phyloP scores from a whole-genome alignment of 2,113 vertebrate species.

The Mesitornis unicolor region DNA sequence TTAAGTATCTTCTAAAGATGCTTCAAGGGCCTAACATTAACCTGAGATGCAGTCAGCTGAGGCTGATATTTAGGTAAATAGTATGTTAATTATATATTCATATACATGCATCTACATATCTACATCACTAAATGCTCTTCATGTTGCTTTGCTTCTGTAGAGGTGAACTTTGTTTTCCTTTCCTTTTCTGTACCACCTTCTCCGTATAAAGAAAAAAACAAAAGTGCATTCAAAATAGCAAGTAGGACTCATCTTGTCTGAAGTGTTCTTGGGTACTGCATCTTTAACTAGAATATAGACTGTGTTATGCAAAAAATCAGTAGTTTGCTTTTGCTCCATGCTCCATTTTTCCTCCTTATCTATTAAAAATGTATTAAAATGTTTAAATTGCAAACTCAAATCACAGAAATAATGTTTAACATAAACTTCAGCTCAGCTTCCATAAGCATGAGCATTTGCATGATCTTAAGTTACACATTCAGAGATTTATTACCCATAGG shows the following conservation, averaged over 20 bases:
- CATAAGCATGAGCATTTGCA: background rate
- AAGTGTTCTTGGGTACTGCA: background rate
- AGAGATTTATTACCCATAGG: background rate
- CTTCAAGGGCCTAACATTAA: background rate
- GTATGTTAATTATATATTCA: background rate
- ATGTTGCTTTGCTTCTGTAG: background rate
- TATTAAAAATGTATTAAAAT: background rate
- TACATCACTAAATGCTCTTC: background rate
- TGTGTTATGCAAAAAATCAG: background rate
- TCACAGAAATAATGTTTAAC: background rate
- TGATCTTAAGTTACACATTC: background rate
- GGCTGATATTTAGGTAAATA: background rate
- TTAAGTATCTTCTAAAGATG: background rate
- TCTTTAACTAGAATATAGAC: background rate
- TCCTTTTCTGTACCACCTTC: background rate
- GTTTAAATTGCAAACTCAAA: background rate
- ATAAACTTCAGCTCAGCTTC: background rate
- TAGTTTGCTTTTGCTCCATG: background rate
- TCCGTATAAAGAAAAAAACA: background rate
- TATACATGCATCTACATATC: background rate
- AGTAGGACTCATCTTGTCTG: background rate
- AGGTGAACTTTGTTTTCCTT: background rate
- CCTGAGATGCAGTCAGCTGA: background rate
- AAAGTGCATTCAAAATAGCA: background rate
- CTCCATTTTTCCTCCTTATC: background rate